A percentile compares a stretch with the other conserved stretches of the same genome.
These are phyloP conservation scores for Fulica atra DNA, from an alignment of 2,113 vertebrate species.

Conservation along the genomic window DNA sequence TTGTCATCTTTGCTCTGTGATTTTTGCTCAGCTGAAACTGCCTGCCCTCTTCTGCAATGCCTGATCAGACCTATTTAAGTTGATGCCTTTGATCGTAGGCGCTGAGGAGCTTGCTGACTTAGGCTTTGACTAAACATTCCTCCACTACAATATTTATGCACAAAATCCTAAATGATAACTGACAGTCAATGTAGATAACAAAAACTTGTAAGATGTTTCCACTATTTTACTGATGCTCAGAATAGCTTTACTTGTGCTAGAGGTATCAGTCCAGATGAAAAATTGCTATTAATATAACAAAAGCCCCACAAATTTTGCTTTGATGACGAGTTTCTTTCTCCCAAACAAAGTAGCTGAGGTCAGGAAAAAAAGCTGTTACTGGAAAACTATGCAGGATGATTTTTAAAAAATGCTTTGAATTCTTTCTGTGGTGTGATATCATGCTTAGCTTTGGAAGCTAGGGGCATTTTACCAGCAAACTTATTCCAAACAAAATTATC, in stretches of 20 bases:
- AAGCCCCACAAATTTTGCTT: not conserved
- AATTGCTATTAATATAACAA: slow-evolving; percentile 16
- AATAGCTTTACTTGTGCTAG: not conserved
- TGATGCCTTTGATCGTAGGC: slow-evolving; percentile 77
- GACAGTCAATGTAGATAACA: slow-evolving; percentile 72
- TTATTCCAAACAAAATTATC: slow-evolving; percentile 39
- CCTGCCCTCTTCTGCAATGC: slow-evolving; percentile 62
- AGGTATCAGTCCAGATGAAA: slow-evolving; percentile 5
- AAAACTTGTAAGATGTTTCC: slow-evolving; percentile 33
- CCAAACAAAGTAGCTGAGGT: slow-evolving; percentile 27
- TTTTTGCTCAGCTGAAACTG: slow-evolving; percentile 71
- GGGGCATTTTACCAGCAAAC: slow-evolving; percentile 46
- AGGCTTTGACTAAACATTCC: slow-evolving; percentile 71
- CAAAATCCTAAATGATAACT: slow-evolving; percentile 66
- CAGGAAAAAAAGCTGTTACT: not conserved
- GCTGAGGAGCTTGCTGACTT: slow-evolving; percentile 59
- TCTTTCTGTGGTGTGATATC: slow-evolving; percentile 10
- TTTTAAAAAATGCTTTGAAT: not conserved
- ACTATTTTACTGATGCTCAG: not conserved
- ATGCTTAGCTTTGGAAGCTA: slow-evolving; percentile 39
- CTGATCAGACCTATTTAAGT: slow-evolving; percentile 78
- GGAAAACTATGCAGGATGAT: not conserved
- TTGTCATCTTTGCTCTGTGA: slow-evolving; percentile 79
- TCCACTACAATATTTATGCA: slow-evolving; percentile 64
- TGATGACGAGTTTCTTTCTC: slow-evolving; percentile 38